phyloP scores from a whole-genome alignment of 2,797 vertebrate genomes.

The Xenentodon cancila region DNA sequence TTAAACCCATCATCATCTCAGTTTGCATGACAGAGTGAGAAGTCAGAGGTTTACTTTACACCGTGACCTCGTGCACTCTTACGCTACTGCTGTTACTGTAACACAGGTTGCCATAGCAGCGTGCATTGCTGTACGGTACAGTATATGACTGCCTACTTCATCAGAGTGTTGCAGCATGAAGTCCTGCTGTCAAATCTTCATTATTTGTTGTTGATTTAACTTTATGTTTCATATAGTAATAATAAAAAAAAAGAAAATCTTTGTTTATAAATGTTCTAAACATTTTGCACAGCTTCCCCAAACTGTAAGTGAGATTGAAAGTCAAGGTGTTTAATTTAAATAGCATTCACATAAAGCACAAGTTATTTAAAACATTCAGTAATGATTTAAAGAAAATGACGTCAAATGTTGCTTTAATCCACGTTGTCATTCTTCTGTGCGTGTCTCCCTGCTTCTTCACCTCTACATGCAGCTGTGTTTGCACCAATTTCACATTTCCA shows the following conservation, averaged over 20 bases:
- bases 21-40: neutral
- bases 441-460: conserved; percentile 10
- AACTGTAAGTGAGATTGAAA: too few relatives aligned
- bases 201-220: neutral
- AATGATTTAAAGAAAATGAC: neutral
- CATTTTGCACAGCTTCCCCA: too few relatives aligned
- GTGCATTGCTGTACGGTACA: neutral
- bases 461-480: conserved; percentile 39
- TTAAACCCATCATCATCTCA: conserved; percentile 17
- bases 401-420: neutral
- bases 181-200: neutral
- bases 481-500: conserved; percentile 33
- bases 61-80: neutral
- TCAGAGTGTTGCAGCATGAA: neutral
- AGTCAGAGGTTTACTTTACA: conserved; percentile 12
- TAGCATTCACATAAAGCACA: too few relatives aligned
- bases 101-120: neutral
- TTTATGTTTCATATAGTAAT: neutral
- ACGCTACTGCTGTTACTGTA: neutral
- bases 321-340: too few relatives aligned
- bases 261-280: too few relatives aligned
- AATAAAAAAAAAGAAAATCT: neutral
- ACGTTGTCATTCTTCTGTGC: neutral
- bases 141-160: neutral
- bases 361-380: neutral